Base-by-base conservation (phyloP, 2,888 invertebrate species). In the Ecdyonurus torrentis region DNA sequence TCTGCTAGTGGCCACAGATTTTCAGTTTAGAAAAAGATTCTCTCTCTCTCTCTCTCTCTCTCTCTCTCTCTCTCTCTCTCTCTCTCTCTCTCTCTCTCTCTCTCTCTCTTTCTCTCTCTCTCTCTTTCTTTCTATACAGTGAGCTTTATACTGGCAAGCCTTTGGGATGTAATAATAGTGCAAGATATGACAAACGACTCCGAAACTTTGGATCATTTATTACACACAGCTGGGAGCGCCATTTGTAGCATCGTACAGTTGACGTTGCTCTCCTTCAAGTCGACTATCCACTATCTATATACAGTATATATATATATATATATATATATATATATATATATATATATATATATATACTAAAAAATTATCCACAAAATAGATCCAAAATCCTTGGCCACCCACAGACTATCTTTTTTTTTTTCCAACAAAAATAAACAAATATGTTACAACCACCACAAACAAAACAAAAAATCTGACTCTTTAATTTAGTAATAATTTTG, bases 191-290 rank as follows among this genome's bases (percentile, higher is more conserved):
- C 75, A 76, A 75, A 76, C 75, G 73, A 75, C 71, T 70, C 72
- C 73, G 72, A 73, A 74, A 74, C 74, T 74, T n/a, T 74, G 74
- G 71, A 75, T 74, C 76, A 75, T 76, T 76, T 76, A 76, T 76
- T 75, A 75, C 71, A 74, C 75, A 74, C 75, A 74, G 75, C 73
- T 75, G 75, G 69, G 68, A 67, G 69, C 68, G 69, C 70, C 66
- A 19, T 24, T 61, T 23, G 53, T 22, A 22, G n/a, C 53, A 18
- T 61, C 61, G 52, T 53, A 19, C 53, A 7, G 5, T 61, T 15
- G 22, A 20, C 59, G 22, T n/a, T 61, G 15, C 1, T 18, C 25
- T 22, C 7, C 5, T 15, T 37, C 37, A 15, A 37, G 7, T 37
- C 15, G 37, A n/a, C 37, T 37, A 37, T 37, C 37, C 15, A 37